phyloP scores from a whole-genome alignment of 2,797 vertebrate genomes.

The Phalanger gymnotis region DNA sequence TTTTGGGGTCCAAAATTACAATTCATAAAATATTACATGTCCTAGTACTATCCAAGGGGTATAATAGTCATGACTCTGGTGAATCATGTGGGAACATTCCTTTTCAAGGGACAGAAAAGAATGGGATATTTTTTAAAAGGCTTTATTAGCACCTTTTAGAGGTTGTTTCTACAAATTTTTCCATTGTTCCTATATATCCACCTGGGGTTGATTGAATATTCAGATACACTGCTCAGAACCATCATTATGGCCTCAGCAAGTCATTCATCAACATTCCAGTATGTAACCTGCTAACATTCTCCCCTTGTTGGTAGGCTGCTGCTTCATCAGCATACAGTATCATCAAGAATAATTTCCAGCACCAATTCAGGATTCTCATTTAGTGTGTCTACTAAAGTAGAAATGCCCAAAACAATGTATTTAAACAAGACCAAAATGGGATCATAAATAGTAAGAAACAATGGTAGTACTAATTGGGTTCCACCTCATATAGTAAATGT shows the following conservation, averaged over 20 bases:
- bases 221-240: not conserved
- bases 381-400: not conserved
- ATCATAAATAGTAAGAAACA: not conserved
- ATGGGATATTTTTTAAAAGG: not conserved
- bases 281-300: not conserved
- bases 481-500: not conserved
- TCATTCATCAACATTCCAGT: not conserved
- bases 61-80: not conserved
- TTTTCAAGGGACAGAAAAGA: not conserved
- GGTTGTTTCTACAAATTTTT: not conserved
- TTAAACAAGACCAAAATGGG: not conserved
- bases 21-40: not conserved
- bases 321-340: not conserved
- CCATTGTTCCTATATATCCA: not conserved
- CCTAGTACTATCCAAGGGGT: not conserved
- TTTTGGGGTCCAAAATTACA: not conserved
- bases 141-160: not conserved
- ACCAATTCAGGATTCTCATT: not conserved
- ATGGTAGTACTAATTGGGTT: not conserved
- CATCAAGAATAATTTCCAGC: not conserved
- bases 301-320: not conserved
- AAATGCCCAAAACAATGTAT: not conserved
- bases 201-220: not conserved
- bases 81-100: not conserved
- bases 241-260: not conserved